These are phyloP conservation scores for Uropsilus gracilis DNA, from an alignment of 2,113 vertebrate genomes.

Conservation along the genomic window DNA sequence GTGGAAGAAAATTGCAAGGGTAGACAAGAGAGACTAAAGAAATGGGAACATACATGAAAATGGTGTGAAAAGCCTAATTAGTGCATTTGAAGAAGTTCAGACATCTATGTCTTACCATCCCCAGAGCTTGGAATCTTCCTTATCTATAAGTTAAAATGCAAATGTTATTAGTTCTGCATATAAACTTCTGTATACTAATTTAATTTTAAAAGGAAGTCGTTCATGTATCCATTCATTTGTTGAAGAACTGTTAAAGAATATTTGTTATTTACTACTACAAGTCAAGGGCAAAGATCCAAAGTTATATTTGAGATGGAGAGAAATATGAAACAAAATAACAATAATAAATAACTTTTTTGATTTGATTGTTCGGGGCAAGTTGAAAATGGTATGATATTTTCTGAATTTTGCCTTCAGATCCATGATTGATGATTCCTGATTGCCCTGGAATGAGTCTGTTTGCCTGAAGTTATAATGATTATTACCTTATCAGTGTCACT, in stretches of 20 bases:
- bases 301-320: neutral
- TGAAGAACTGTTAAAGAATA: slow-evolving; percentile 21
- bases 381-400: neutral
- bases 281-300: neutral
- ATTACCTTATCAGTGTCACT: neutral
- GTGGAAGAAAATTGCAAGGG: neutral
- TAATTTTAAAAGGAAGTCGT: neutral
- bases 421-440: neutral
- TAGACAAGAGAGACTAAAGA: neutral
- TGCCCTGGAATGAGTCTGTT: slow-evolving; percentile 41
- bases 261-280: slow-evolving; percentile 22
- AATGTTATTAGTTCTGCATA: slow-evolving; percentile 14
- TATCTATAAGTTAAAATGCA: neutral
- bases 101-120: neutral
- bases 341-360: neutral
- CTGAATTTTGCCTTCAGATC: slow-evolving; percentile 43
- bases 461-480: slow-evolving; percentile 24
- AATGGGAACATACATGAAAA: neutral
- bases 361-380: neutral
- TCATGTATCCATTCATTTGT: neutral
- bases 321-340: neutral
- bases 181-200: neutral
- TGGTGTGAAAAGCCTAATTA: too few relatives aligned
- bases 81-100: neutral
- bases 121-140: neutral